Base-by-base conservation (phyloP, 2,797 vertebrate genomes). In the Aselliscus stoliczkanus region DNA sequence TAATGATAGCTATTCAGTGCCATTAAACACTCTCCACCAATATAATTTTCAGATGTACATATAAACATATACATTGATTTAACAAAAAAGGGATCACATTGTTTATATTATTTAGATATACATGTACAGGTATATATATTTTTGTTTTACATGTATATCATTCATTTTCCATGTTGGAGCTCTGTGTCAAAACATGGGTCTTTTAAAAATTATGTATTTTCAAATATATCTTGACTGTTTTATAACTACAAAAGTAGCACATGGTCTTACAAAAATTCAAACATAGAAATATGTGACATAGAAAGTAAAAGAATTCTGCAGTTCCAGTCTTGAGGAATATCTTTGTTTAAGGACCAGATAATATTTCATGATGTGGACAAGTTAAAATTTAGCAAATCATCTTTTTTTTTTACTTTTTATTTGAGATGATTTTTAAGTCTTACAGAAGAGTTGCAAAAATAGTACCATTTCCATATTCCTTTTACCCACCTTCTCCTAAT, bases 31-130 rank as follows among this genome's bases (percentile, higher is more conserved):
- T 39, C 20, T 39, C 10, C 21, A 50, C 50, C 76, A 52, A 58
- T 93, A 80, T 82, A 23, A 95, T 95, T 94, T 58, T 97, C 31
- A 91, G 37, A 12, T 73, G 58, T 85, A 65, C 18, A 39, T 50
- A 39, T 18, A 39, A 69, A 56, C n/a, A 65, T 81, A 37, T 34
- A 34, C 39, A 34, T 23, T 50, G n/a, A 75, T 67, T 75, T 81
- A 39, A 34, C 42, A 60, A 31, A 64, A 73, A 75, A 56, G 8
- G 7, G 52, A 83, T 65, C 85, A 50, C 39, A 29, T 70, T 70
- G 42, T 77, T 73, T 62, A 29, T 15, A 25, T 93, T 77, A 29
- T 34, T 34, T 65, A 65, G 20, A 69, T 39, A 25, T 39, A 13
- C 14, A 39, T 39, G 34, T 20, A 34, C 17, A 62, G 3, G 11